Percentiles rank a stretch among this genome's conserved stretches.
Evolutionary conservation across 2,888 invertebrate genomes (phyloP).

Genomic region (Limnephilus auricula): DNA sequence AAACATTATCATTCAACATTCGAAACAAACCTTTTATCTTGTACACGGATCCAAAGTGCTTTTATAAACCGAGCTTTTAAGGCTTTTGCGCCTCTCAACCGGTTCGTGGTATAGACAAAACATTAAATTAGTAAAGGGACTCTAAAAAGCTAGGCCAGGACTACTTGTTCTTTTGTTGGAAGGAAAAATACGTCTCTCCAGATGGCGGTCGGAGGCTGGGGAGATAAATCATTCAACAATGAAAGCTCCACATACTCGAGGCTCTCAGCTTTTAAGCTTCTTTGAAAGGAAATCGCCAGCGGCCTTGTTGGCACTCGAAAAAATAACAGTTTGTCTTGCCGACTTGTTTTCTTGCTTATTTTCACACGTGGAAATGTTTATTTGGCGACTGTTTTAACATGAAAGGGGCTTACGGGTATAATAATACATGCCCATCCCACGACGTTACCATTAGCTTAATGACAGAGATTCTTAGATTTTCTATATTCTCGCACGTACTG

Average conservation of each 20-base stretch:
- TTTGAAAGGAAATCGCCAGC: constrained; percentile 41
- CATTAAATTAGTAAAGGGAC: constrained; percentile 38
- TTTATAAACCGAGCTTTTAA: constrained; percentile 45
- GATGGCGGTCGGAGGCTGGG: constrained; percentile 36
- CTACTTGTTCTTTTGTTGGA: constrained; percentile 34
- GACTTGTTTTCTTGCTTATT: constrained; percentile 42
- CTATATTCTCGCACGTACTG: background rate
- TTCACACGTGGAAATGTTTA: constrained; percentile 33
- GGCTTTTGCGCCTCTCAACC: constrained; percentile 39
- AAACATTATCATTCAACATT: constrained; percentile 23
- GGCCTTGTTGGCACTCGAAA: constrained; percentile 46
- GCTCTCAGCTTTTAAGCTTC: constrained; percentile 42
- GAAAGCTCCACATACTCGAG: constrained; percentile 45
- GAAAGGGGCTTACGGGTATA: background rate
- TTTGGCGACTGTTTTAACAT: constrained; percentile 19
- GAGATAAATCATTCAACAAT: constrained; percentile 56
- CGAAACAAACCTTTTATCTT: constrained; percentile 31
- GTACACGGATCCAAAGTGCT: constrained; percentile 21
- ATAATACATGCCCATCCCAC: background rate
- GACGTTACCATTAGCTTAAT: background rate
- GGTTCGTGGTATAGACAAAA: constrained; percentile 36
- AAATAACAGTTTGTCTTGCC: constrained; percentile 43
- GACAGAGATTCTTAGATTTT: background rate
- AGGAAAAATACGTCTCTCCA: constrained; percentile 12
- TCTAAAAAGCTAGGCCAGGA: constrained; percentile 25